A percentile compares a stretch with the other conserved stretches of the same genome.
These are phyloP conservation scores for Drosophila falleni DNA, from an alignment of 2,888 invertebrate genomes.

Conservation along the genomic window DNA sequence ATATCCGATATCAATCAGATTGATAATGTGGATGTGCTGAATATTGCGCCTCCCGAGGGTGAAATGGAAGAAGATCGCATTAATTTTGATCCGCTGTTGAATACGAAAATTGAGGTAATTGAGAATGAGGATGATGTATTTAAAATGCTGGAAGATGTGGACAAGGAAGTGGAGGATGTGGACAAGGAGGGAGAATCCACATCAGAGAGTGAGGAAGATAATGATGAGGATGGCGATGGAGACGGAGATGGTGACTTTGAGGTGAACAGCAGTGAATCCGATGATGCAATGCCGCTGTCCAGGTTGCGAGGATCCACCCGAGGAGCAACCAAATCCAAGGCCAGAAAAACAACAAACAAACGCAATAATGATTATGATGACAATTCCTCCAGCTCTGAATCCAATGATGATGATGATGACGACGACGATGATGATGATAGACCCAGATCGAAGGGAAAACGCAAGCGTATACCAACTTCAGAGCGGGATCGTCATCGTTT, in stretches of 20 bases:
- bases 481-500: conserved; percentile 74
- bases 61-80: conserved; percentile 75
- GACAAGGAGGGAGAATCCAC: conserved; percentile 47
- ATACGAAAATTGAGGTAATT: conserved; percentile 72
- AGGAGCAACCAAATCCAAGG: conserved; percentile 47
- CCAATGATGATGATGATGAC: conserved; percentile 47
- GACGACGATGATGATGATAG: conserved; percentile 43
- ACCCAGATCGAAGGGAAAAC: conserved; percentile 58
- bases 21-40: conserved; percentile 64
- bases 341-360: conserved; percentile 34
- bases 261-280: conserved; percentile 69
- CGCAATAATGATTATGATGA: conserved; percentile 48
- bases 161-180: conserved; percentile 69
- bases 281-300: conserved; percentile 75
- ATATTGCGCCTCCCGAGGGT: conserved; percentile 31
- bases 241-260: conserved; percentile 73
- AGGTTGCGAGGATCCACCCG: conserved; percentile 36
- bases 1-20: conserved; percentile 48
- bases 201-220: conserved; percentile 63
- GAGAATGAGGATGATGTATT: conserved; percentile 79
- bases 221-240: conserved; percentile 58
- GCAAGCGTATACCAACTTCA: conserved; percentile 69
- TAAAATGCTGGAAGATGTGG: conserved; percentile 77
- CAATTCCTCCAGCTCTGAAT: conserved; percentile 56
- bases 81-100: conserved; percentile 50